These are phyloP conservation scores for Antheraea yamamai DNA, from an alignment of 2,888 invertebrate species.

Conservation along the genomic window DNA sequence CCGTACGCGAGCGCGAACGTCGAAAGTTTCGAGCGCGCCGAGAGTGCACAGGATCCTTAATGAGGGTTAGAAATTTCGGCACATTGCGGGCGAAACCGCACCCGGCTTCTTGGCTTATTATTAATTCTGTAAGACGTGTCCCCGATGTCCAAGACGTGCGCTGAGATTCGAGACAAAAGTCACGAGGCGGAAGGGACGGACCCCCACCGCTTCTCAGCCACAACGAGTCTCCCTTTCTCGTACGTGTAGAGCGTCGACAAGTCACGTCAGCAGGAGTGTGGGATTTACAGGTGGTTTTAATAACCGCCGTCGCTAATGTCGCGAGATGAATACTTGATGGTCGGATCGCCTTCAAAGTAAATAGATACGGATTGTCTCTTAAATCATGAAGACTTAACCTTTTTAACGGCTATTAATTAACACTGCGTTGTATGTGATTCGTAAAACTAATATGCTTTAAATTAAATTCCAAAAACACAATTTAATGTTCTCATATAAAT, in stretches of 20 bases:
- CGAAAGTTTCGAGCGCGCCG: conserved; percentile 73
- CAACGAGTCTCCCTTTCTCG: conserved; percentile 38
- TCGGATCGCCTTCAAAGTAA: conserved; percentile 53
- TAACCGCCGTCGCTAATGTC: conserved; percentile 78
- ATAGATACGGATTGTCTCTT: conserved; percentile 54
- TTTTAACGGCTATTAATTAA: background rate
- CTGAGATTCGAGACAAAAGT: conserved; percentile 82
- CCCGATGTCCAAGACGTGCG: conserved; percentile 83
- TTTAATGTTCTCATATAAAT: background rate
- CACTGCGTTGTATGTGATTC: background rate
- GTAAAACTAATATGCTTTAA: background rate
- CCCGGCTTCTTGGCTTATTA: conserved; percentile 81
- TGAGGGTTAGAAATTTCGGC: conserved; percentile 81
- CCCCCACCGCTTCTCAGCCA: conserved; percentile 28
- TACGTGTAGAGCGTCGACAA: conserved; percentile 73
- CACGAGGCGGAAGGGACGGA: conserved; percentile 73
- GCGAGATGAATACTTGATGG: conserved; percentile 81
- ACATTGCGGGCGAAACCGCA: conserved; percentile 79
- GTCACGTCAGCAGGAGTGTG: conserved; percentile 55
- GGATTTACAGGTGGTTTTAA: conserved; percentile 82
- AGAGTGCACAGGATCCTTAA: conserved; percentile 79
- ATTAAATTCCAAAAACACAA: background rate
- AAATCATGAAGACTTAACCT: conserved; percentile 43
- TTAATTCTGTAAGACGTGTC: conserved; percentile 83
- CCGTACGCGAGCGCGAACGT: conserved; percentile 71